Conservation (phyloP, 2,113 vertebrate species). For the Hypanus sabinus region DNA sequence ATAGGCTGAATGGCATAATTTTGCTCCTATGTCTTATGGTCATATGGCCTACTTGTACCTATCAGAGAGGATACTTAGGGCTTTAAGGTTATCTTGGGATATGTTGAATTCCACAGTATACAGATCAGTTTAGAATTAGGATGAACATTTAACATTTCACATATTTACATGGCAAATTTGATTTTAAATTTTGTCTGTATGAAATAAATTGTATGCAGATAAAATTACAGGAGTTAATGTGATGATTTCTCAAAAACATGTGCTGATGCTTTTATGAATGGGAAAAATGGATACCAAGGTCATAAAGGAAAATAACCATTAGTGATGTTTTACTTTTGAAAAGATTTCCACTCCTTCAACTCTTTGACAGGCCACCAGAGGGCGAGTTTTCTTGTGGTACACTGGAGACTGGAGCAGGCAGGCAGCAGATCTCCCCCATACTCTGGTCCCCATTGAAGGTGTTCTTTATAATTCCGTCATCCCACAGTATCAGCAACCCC, state of each 20-base stretch:
- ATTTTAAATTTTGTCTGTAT: not conserved
- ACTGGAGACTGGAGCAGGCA: not conserved
- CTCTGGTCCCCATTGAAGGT: not conserved
- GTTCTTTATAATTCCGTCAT: not conserved
- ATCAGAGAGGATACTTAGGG: too few species aligned
- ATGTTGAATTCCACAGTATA: not conserved
- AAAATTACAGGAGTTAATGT: not conserved
- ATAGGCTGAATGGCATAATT: too few species aligned
- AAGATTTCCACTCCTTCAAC: not conserved
- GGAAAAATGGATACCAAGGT: not conserved
- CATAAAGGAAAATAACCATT: not conserved
- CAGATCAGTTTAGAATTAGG: not conserved
- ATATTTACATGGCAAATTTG: not conserved
- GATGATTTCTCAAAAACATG: not conserved
- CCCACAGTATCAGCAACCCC: not conserved
- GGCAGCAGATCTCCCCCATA: not conserved
- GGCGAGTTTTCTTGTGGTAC: not conserved
- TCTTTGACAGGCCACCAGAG: not conserved
- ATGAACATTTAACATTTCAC: not conserved
- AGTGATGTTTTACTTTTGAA: not conserved
- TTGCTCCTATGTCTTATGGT: too few species aligned
- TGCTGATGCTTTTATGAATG: not conserved
- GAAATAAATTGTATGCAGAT: not conserved
- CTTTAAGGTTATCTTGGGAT: not conserved
- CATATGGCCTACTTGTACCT: too few species aligned